Conservation (phyloP, 2,888 invertebrate genomes). For the Microlaimidae sp. region DNA sequence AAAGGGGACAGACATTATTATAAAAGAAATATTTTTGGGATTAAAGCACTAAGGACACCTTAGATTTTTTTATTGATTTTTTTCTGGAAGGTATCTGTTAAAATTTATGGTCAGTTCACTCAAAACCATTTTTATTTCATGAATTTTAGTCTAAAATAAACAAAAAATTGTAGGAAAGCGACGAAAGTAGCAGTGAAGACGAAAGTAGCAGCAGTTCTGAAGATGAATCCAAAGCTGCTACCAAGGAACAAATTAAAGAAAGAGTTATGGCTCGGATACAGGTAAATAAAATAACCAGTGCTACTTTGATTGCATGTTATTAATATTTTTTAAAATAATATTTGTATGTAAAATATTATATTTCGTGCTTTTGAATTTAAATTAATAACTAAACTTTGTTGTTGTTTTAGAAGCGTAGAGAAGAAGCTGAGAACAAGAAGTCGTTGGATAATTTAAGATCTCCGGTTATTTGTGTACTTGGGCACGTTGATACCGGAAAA, state of each 20-base stretch:
- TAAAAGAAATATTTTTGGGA: no score
- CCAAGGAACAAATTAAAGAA: slow-evolving; percentile 57
- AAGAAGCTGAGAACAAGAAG: slow-evolving; percentile 52
- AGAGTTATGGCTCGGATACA: slow-evolving; percentile 55
- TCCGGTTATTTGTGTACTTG: slow-evolving; percentile 91
- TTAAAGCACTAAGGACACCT: no score
- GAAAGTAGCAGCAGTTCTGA: slow-evolving; percentile 25
- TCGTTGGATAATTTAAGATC: slow-evolving; percentile 59
- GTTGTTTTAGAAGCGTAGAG: slow-evolving; percentile 47
- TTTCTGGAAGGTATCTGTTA: no score
- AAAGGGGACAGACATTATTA: no score
- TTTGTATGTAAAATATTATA: no score
- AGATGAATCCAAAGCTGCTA: slow-evolving; percentile 40
- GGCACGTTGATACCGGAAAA: slow-evolving; percentile 98
- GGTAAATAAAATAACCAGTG: no score
- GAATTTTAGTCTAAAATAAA: neutral
- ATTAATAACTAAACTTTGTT: slow-evolving; percentile 3
- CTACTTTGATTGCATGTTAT: no score
- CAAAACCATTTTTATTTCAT: neutral
- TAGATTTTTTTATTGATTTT: no score
- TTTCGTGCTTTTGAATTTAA: slow-evolving; percentile 1
- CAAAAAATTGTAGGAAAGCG: neutral
- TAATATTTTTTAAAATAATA: no score
- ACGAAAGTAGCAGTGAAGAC: slow-evolving; percentile 30
- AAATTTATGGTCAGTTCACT: neutral